phyloP scores from a whole-genome alignment of 2,888 invertebrate genomes.

The Oxystoma pomonae region DNA sequence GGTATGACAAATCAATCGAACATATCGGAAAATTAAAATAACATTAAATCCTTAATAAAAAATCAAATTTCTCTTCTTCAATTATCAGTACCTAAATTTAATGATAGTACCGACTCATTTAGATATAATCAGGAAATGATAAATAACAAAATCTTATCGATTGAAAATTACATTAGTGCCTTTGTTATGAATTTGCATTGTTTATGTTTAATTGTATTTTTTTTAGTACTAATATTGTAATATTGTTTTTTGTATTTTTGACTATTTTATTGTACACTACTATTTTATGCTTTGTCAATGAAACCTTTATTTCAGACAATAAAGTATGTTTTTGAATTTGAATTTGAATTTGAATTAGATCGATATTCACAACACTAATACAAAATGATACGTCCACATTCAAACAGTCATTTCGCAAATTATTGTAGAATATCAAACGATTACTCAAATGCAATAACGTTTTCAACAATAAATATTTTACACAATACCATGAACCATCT shows the following conservation, averaged over 20 bases:
- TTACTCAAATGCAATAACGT: neutral
- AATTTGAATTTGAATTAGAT: too few species aligned
- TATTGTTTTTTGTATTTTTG: too few species aligned
- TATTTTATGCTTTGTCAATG: too few species aligned
- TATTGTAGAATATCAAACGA: slow-evolving; percentile 5
- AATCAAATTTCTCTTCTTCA: neutral
- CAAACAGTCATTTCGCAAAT: too few species aligned
- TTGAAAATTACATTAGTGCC: neutral
- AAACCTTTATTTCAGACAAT: too few species aligned
- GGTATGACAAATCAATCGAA: neutral
- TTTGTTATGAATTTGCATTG: too few species aligned
- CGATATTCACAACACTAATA: neutral
- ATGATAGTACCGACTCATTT: neutral
- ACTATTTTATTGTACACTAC: too few species aligned
- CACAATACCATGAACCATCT: neutral
- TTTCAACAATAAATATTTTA: slow-evolving; percentile 6
- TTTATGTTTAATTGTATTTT: too few species aligned
- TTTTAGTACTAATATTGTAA: too few species aligned
- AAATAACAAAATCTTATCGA: neutral
- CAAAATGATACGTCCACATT: neutral
- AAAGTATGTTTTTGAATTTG: too few species aligned
- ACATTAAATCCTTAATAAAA: neutral
- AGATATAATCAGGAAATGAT: neutral
- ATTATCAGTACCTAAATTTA: neutral
- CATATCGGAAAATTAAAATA: neutral